phyloP scores from a whole-genome alignment of 2,888 invertebrate genomes.

The Caenorhabditis macrosperma region DNA sequence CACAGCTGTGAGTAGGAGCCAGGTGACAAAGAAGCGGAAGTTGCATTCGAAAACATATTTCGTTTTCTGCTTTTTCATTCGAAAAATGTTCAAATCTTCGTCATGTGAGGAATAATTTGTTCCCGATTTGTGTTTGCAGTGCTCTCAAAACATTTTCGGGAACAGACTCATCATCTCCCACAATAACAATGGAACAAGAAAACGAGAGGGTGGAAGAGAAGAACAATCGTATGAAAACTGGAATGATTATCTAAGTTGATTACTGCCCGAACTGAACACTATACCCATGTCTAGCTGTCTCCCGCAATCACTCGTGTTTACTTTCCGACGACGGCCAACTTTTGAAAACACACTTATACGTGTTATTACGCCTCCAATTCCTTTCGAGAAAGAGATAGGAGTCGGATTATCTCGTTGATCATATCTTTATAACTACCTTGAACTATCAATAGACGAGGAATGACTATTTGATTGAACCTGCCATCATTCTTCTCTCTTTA shows the following conservation, averaged over 20 bases:
- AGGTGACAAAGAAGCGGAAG: conserved; percentile 48
- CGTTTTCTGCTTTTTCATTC: conserved; percentile 19
- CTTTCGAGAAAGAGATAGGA: conserved; percentile 3
- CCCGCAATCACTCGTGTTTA: neutral
- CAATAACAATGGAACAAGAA: neutral
- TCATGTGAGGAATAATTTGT: conserved; percentile 1
- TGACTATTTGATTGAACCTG: conserved; percentile 55
- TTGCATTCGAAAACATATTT: conserved; percentile 36
- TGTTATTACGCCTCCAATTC: neutral
- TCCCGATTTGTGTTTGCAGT: conserved; percentile 29
- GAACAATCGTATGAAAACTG: conserved; percentile 20
- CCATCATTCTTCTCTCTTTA: conserved; percentile 28
- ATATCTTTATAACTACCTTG: conserved; percentile 45
- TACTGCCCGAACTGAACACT: conserved; percentile 7
- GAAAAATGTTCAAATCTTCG: neutral
- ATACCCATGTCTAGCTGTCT: conserved; percentile 17
- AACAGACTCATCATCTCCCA: no score
- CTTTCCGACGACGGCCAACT: neutral
- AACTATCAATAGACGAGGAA: conserved; percentile 33
- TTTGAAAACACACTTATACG: neutral
- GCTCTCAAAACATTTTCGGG: conserved; percentile 40
- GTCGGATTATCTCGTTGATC: conserved; percentile 47
- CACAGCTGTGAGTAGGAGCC: conserved; percentile 39
- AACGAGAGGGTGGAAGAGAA: conserved; percentile 1
- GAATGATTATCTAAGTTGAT: conserved; percentile 40